A percentile compares a stretch with the other conserved stretches of the same genome.
These are phyloP conservation scores for Pholis gunnellus DNA, from an alignment of 2,113 vertebrate species.

Conservation along the genomic window DNA sequence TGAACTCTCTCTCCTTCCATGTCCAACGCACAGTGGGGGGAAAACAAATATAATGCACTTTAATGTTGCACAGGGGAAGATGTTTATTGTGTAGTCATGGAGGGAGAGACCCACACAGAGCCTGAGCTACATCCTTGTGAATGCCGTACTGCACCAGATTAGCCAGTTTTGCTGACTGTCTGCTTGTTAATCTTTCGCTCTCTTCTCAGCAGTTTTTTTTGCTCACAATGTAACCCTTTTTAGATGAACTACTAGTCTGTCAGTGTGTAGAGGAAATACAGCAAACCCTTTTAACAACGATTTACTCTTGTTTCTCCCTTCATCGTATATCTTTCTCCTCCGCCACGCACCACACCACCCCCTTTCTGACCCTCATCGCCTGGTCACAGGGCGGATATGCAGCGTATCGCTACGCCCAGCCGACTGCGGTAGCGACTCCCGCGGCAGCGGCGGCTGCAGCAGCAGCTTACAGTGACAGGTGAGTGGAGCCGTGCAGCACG, in stretches of 20 bases:
- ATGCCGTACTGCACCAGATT: conserved; percentile 84
- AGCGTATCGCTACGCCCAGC: conserved; percentile 98
- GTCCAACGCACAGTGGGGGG: conserved; percentile 41
- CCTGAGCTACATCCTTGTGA: conserved; percentile 81
- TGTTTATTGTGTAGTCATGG: conserved; percentile 70
- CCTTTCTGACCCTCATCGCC: conserved; percentile 42
- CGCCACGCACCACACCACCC: not conserved
- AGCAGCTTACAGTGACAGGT: conserved; percentile 97
- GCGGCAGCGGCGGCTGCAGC: conserved; percentile 93
- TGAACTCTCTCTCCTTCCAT: conserved; percentile 77
- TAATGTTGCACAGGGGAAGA: not conserved
- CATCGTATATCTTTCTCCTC: conserved; percentile 9
- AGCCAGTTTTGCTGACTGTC: conserved; percentile 82
- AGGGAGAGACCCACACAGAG: conserved; percentile 78
- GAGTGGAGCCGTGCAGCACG: conserved; percentile 32
- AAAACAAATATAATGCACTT: conserved; percentile 21
- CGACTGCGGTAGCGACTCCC: conserved; percentile 94
- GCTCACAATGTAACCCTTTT: conserved; percentile 71
- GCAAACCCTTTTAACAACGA: conserved; percentile 38
- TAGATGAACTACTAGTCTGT: conserved; percentile 67
- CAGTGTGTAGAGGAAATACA: conserved; percentile 21
- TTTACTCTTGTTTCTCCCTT: conserved; percentile 42
- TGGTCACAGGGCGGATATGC: conserved; percentile 94
- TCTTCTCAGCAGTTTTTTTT: conserved; percentile 73
- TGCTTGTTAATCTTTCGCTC: conserved; percentile 81